Base-by-base conservation (phyloP, 2,888 invertebrate genomes). In the Drosophila mercatorum region DNA sequence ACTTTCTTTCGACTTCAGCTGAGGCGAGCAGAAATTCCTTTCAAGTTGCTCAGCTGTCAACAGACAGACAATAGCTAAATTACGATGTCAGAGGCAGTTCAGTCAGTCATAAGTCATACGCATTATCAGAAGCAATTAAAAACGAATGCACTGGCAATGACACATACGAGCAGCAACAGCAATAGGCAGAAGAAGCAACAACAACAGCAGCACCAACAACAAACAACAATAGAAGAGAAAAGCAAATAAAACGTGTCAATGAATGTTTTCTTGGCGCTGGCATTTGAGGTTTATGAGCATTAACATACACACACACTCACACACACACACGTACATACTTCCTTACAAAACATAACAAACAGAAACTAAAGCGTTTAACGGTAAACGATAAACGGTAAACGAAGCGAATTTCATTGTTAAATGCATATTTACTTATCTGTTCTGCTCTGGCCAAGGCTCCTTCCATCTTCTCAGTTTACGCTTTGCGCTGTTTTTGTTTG, bases 111-210 rank as follows among this genome's bases (percentile, higher is more conserved):
- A 78, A 85, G 65, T 77, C 84, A 89, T 63, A 74, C 70, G 78
- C 73, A 88, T 88, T 89, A 81, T 89, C 89, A 84, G 73, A 80
- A 71, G 57, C 87, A 89, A 87, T 87, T 89, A 84, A 90, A 73
- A 72, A 53, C 43, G 49, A 49, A 49, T 79, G 83, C 83, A 83
- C 49, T 71, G 63, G 53, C 68, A 75, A 72, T 56, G 52, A 47
- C 71, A 68, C 52, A 68, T 36, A n/a, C 51, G 66, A 56, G 36
- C 43, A 49, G 57, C 47, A 68, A 59, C 34, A 63, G 43, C 63
- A 68, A 40, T 28, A 44, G 41, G 26, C 38, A 38, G 38, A 46
- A 36, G 47, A 51, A 55, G 43, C 49, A 52, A 4, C 43, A 7
- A 5, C 41, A 44, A 3, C 28, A 47, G n/a, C 28, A 47, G 1